Evolutionary conservation across 2,888 invertebrate species (phyloP).

Genomic region (Euzetes globulus): DNA sequence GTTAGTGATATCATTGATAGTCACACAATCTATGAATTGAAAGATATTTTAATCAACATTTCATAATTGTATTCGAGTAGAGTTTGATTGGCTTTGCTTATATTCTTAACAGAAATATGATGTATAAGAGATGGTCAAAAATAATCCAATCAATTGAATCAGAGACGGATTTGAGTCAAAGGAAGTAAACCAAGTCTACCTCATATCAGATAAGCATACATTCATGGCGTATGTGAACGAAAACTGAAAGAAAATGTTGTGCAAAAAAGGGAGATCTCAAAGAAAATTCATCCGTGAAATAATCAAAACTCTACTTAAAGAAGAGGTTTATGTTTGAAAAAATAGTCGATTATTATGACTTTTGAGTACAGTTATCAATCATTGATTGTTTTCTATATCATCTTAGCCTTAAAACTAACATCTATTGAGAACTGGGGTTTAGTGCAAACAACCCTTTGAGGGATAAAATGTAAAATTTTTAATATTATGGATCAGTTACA

Average conservation of each 20-base stretch:
- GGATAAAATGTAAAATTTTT: too few relatives aligned
- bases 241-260: constrained; percentile 2
- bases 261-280: neutral
- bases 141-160: constrained; percentile 13
- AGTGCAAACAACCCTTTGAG: too few relatives aligned
- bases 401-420: too few relatives aligned
- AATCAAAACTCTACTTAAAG: neutral
- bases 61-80: too few relatives aligned
- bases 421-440: too few relatives aligned
- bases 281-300: constrained; percentile 3
- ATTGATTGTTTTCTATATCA: too few relatives aligned
- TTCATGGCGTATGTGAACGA: neutral
- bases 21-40: too few relatives aligned
- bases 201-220: neutral
- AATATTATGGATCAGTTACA: too few relatives aligned
- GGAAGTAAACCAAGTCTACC: constrained; percentile 6
- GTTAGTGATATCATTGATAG: too few relatives aligned
- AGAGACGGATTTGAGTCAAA: neutral
- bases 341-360: neutral
- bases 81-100: neutral
- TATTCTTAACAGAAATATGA: neutral
- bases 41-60: too few relatives aligned
- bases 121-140: neutral
- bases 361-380: too few relatives aligned
- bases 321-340: neutral